These are phyloP conservation scores for Catharus ustulatus DNA, from an alignment of 2,797 vertebrate species.

Conservation along the genomic window DNA sequence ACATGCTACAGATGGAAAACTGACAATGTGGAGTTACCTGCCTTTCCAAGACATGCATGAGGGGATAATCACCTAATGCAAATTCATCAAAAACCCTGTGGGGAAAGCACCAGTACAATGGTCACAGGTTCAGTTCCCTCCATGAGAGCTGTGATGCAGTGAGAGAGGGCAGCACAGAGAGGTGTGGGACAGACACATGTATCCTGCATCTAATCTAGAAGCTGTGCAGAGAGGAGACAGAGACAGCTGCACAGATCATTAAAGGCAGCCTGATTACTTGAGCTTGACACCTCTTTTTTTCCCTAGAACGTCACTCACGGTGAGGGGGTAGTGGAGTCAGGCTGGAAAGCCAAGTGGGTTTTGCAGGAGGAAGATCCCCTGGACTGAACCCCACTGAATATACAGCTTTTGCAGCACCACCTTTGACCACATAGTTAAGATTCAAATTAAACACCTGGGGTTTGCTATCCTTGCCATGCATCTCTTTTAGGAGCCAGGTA, in stretches of 20 bases:
- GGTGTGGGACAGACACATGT: background rate
- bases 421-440: background rate
- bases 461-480: background rate
- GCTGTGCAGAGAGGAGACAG: background rate
- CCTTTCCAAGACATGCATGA: conserved; percentile 41
- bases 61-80: conserved; percentile 43
- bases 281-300: conserved; percentile 6
- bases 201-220: background rate
- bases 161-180: background rate
- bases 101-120: background rate
- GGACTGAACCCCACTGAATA: background rate
- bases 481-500: background rate
- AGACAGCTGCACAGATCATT: conserved; percentile 15
- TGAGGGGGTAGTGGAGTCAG: background rate
- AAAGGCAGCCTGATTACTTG: conserved; percentile 5
- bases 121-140: conserved; percentile 5
- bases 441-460: background rate
- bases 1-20: conserved; percentile 63
- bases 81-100: conserved; percentile 18
- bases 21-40: conserved; percentile 61
- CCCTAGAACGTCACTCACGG: background rate
- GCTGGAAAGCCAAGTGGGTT: background rate
- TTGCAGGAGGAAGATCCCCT: background rate
- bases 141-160: background rate
- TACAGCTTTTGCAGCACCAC: background rate